These are phyloP conservation scores for Elysia chlorotica DNA, from an alignment of 1,140 invertebrate genomes.

Conservation along the genomic window DNA sequence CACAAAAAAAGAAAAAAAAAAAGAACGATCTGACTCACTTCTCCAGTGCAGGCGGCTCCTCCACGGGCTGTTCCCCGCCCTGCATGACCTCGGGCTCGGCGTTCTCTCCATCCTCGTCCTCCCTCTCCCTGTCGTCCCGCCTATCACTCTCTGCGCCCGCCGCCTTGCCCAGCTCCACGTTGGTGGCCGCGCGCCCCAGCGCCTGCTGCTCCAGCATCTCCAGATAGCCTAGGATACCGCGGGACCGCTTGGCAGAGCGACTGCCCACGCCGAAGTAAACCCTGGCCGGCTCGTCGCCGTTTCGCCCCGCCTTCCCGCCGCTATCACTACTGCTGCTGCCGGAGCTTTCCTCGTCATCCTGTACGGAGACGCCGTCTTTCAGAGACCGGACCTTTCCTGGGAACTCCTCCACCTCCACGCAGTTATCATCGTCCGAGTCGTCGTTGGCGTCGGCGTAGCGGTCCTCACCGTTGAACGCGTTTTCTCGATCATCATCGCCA, in stretches of 20 bases:
- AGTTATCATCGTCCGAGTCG: neutral
- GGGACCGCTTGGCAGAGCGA: slow-evolving; percentile 23
- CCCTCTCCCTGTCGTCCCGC: neutral
- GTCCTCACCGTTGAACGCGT: slow-evolving; percentile 12
- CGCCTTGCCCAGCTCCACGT: neutral
- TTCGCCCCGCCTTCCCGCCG: neutral
- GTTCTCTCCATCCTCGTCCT: neutral
- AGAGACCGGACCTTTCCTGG: slow-evolving; percentile 21
- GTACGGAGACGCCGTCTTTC: slow-evolving; percentile 29
- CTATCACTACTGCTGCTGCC: neutral
- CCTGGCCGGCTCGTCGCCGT: neutral
- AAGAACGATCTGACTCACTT: slow-evolving; percentile 3
- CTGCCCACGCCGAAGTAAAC: slow-evolving; percentile 6
- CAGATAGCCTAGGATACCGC: slow-evolving; percentile 48
- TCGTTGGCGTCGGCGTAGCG: neutral
- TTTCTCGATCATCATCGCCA: slow-evolving; percentile 22
- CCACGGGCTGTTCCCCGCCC: slow-evolving; percentile 7
- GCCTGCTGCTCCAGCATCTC: slow-evolving; percentile 48
- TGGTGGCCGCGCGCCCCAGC: neutral
- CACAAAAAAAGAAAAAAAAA: no score
- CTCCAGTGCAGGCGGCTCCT: neutral
- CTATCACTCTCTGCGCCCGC: neutral
- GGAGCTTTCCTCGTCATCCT: neutral
- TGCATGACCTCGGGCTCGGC: neutral
- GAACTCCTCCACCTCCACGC: neutral